Evolutionary conservation across 2,888 invertebrate genomes (phyloP).

Genomic region (Cabera pusaria): DNA sequence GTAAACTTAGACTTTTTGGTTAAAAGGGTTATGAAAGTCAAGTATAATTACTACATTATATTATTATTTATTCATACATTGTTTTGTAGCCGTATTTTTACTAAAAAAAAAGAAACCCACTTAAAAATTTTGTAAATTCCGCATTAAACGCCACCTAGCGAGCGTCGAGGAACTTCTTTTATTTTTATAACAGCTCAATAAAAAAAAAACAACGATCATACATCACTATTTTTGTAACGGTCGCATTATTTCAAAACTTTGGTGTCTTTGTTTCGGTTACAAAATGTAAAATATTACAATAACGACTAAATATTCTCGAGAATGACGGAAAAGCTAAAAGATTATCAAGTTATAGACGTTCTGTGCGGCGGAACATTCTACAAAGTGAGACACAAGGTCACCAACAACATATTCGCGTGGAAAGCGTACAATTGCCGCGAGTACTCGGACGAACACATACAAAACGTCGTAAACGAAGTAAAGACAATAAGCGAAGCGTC

Average conservation of each 20-base stretch:
- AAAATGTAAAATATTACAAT: slow-evolving; percentile 63
- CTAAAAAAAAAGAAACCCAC: too few species aligned
- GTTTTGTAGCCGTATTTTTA: too few species aligned
- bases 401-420: slow-evolving; percentile 77
- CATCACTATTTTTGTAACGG: slow-evolving; percentile 64
- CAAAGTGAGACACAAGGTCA: slow-evolving; percentile 80
- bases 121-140: too few species aligned
- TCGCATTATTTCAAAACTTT: slow-evolving; percentile 60
- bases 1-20: too few species aligned
- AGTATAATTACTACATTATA: too few species aligned
- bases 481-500: slow-evolving; percentile 65
- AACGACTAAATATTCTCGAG: slow-evolving; percentile 28
- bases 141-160: too few species aligned
- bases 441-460: slow-evolving; percentile 69
- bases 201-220: too few species aligned
- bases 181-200: too few species aligned
- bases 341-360: slow-evolving; percentile 79
- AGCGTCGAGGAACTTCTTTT: too few species aligned
- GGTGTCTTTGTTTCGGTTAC: slow-evolving; percentile 68
- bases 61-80: too few species aligned
- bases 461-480: slow-evolving; percentile 69
- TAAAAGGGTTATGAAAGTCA: too few species aligned
- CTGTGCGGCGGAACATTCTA: slow-evolving; percentile 76
- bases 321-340: slow-evolving; percentile 72
- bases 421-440: slow-evolving; percentile 74